phyloP scores from a whole-genome alignment of 2,888 invertebrate species.

The Leptopterna dolabrata region DNA sequence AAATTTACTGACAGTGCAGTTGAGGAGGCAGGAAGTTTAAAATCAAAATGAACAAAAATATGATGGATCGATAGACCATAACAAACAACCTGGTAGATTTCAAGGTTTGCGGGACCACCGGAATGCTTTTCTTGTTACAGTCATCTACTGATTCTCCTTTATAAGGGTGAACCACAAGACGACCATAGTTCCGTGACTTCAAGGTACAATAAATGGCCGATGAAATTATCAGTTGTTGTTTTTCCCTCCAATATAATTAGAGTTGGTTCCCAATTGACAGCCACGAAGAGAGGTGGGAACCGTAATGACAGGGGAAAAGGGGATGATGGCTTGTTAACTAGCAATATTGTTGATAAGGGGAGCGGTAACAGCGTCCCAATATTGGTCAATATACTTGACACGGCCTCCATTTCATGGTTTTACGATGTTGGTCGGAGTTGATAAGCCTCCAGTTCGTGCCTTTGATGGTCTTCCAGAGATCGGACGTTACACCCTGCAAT shows the following conservation, averaged over 20 bases:
- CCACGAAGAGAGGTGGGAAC: background rate
- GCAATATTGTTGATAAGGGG: background rate
- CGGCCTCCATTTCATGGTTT: slow-evolving; percentile 33
- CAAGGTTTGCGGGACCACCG: too few species aligned
- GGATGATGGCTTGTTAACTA: slow-evolving; percentile 26
- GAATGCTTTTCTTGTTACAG: too few species aligned
- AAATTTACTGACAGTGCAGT: too few species aligned
- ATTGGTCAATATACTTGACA: slow-evolving; percentile 47
- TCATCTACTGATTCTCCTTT: too few species aligned
- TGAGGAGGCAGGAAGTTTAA: too few species aligned
- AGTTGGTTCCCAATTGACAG: background rate
- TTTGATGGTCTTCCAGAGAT: slow-evolving; percentile 34
- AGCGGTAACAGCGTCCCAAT: slow-evolving; percentile 26
- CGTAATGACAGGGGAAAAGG: background rate
- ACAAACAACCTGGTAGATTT: too few species aligned
- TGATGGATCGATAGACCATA: too few species aligned
- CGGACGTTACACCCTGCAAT: background rate
- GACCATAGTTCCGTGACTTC: background rate
- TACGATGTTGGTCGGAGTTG: slow-evolving; percentile 36
- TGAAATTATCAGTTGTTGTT: background rate
- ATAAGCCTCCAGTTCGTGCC: slow-evolving; percentile 48
- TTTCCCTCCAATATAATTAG: background rate
- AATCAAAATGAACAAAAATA: too few species aligned
- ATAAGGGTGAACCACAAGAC: too few species aligned
- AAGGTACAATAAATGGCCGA: background rate